phyloP scores from a whole-genome alignment of 2,113 vertebrate species.

The Acrocephalus kingi region DNA sequence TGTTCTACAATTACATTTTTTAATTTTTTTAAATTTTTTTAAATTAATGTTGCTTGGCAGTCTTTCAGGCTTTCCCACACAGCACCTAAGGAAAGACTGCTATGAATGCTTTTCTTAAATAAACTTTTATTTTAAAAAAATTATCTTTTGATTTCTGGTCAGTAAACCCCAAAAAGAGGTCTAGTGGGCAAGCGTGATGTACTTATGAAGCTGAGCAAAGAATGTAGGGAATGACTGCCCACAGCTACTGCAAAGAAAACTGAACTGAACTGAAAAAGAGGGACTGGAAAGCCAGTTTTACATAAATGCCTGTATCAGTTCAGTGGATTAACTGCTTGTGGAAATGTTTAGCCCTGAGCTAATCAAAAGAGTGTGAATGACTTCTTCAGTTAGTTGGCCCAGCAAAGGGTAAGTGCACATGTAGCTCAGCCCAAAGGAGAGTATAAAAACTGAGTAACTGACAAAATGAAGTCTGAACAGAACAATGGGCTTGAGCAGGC shows the following conservation, averaged over 20 bases:
- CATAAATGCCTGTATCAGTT: background rate
- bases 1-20: background rate
- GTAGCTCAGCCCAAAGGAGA: background rate
- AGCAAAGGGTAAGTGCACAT: background rate
- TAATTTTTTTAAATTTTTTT: no score
- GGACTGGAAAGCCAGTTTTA: background rate
- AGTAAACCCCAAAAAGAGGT: background rate
- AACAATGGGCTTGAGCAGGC: background rate
- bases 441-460: background rate
- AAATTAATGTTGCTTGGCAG: background rate
- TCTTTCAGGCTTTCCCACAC: background rate
- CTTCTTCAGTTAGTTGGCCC: background rate
- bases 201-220: background rate
- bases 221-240: background rate
- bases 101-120: background rate
- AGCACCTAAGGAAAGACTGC: background rate
- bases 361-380: background rate
- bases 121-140: background rate
- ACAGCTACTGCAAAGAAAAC: background rate
- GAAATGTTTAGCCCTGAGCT: background rate
- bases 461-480: background rate
- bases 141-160: background rate
- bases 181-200: background rate
- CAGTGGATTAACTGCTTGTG: background rate
- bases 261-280: background rate